Evolutionary conservation across 2,888 invertebrate species (phyloP).

Genomic region (Sympetrum striolatum): DNA sequence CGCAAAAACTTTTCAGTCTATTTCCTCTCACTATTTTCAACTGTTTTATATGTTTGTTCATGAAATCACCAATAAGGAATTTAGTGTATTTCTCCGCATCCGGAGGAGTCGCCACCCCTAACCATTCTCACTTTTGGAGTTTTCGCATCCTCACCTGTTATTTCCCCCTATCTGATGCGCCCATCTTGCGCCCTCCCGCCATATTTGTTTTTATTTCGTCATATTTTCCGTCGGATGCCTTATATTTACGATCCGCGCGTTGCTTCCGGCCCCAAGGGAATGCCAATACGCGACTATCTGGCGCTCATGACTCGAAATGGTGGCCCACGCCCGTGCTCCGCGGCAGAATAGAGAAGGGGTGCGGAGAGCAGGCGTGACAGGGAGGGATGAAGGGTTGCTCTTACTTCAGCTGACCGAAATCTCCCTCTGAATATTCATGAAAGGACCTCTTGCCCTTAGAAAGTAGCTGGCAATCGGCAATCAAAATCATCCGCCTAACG

Average conservation of each 20-base stretch:
- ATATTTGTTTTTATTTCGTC: background rate
- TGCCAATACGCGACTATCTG: background rate
- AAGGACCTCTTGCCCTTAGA: background rate
- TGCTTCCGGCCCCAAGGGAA: background rate
- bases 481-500: slow-evolving; percentile 20
- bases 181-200: background rate
- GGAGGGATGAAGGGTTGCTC: slow-evolving; percentile 8
- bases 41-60: too few species aligned
- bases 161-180: background rate
- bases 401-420: slow-evolving; percentile 31
- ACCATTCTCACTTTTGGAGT: background rate
- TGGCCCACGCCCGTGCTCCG: background rate
- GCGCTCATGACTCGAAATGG: background rate
- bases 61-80: too few species aligned
- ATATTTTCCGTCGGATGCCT: background rate
- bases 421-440: slow-evolving; percentile 34
- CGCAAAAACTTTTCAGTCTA: too few species aligned
- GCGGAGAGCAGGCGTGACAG: background rate
- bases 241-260: background rate
- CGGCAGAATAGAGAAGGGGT: background rate
- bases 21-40: too few species aligned
- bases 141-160: background rate
- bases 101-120: background rate
- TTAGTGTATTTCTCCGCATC: background rate
- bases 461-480: background rate